Conservation (phyloP, 1,140 invertebrate species). For the Drosophila punjabiensis region DNA sequence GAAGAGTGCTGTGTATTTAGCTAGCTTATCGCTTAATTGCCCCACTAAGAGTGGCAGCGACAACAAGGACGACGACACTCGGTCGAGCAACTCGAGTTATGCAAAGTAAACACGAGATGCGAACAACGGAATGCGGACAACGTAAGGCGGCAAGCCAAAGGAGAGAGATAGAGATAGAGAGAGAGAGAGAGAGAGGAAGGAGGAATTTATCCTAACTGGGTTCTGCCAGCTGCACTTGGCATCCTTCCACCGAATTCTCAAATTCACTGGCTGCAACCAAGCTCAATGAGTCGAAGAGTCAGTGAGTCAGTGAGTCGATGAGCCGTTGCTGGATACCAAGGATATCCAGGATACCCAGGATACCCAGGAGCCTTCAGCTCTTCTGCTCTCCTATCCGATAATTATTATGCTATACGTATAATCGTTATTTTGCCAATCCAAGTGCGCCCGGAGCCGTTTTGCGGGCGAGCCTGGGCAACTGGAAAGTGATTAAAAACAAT, state of each 20-base stretch:
- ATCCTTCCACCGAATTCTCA: not conserved
- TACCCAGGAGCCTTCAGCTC: not conserved
- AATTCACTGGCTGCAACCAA: conserved; percentile 1
- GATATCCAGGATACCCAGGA: not conserved
- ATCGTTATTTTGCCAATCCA: conserved; percentile 69
- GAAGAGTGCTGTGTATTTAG: conserved; percentile 62
- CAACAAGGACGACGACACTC: conserved; percentile 43
- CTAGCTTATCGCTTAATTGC: conserved; percentile 81
- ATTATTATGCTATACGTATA: conserved; percentile 62
- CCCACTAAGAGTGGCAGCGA: conserved; percentile 56
- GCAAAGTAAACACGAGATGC: conserved; percentile 36
- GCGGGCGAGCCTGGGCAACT: conserved; percentile 37
- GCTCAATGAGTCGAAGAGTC: not conserved
- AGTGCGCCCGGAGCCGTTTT: conserved; percentile 45
- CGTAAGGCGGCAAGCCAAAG: not conserved
- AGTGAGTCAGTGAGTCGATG: too few relatives aligned
- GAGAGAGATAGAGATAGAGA: not conserved
- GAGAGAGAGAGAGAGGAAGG: not conserved
- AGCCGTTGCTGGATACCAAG: not conserved
- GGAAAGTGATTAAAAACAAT: conserved; percentile 82
- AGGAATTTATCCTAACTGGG: not conserved
- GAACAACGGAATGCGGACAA: conserved; percentile 7
- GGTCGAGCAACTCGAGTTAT: conserved; percentile 31
- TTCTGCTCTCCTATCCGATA: not conserved
- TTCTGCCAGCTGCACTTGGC: conserved; percentile 18